A percentile compares a stretch with the other conserved stretches of the same genome.
Evolutionary conservation across 1,140 invertebrate genomes (phyloP).

Genomic region (Wiebesia pumilae): DNA sequence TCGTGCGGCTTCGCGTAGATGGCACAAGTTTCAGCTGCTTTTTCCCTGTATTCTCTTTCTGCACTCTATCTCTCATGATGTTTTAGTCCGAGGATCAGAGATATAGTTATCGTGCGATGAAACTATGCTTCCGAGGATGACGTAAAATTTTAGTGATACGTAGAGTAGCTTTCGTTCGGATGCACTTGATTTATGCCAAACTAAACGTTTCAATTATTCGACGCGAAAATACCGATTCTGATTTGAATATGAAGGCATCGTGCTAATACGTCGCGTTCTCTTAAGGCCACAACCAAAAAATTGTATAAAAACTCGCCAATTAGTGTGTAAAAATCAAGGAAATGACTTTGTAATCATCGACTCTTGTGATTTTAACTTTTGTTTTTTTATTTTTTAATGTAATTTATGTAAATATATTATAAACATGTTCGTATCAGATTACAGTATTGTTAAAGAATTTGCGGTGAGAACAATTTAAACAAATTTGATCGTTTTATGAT

Average conservation of each 20-base stretch:
- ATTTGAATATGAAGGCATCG: too few relatives aligned
- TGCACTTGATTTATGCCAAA: background rate
- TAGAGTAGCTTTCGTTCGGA: background rate
- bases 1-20: slow-evolving; percentile 2
- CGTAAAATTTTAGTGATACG: background rate
- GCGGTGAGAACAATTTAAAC: background rate
- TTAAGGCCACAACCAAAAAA: too few relatives aligned
- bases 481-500: background rate
- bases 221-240: background rate
- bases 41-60: background rate
- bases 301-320: too few relatives aligned
- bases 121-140: background rate
- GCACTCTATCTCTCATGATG: background rate
- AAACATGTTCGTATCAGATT: too few relatives aligned
- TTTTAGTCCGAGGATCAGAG: background rate
- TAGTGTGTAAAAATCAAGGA: too few relatives aligned
- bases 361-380: background rate
- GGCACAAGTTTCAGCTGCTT: slow-evolving; percentile 2
- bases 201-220: background rate
- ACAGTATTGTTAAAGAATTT: too few relatives aligned
- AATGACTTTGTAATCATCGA: too few relatives aligned
- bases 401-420: background rate
- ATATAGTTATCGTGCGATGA: too few relatives aligned
- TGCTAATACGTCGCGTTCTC: too few relatives aligned
- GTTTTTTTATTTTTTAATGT: background rate